phyloP scores from a whole-genome alignment of 2,797 vertebrate species.

The Chromis chromis region DNA sequence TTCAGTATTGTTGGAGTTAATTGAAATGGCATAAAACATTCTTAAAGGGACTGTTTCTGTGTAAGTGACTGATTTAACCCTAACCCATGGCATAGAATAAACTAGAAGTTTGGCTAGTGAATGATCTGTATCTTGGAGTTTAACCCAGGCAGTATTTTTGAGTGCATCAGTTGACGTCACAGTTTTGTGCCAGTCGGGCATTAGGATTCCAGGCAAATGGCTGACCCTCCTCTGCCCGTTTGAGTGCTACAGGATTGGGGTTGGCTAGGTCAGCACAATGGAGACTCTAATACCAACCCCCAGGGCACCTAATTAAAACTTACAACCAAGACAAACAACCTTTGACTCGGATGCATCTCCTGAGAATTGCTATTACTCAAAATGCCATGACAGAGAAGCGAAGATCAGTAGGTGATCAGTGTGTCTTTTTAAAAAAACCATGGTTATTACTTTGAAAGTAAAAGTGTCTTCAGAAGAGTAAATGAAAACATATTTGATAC shows the following conservation, averaged over 20 bases:
- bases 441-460: conserved; percentile 18
- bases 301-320: conserved; percentile 80
- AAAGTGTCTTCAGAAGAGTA: neutral
- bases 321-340: conserved; percentile 75
- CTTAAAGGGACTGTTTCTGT: neutral
- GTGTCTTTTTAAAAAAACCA: conserved; percentile 12
- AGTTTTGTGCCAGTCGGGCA: conserved; percentile 43
- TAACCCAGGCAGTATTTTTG: conserved; percentile 22
- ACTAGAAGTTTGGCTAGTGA: neutral
- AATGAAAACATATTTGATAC: neutral
- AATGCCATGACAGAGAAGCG: conserved; percentile 53
- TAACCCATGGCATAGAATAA: neutral
- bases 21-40: conserved; percentile 24
- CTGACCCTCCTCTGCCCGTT: conserved; percentile 66
- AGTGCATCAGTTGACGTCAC: conserved; percentile 50
- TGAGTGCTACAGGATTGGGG: conserved; percentile 78
- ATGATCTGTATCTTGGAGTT: conserved; percentile 23
- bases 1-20: neutral
- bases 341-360: conserved; percentile 65
- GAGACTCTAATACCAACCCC: conserved; percentile 74
- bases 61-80: neutral
- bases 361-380: conserved; percentile 59
- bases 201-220: conserved; percentile 74
- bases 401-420: conserved; percentile 31
- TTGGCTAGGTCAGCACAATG: conserved; percentile 76